These are phyloP conservation scores for Strongylocentrotus purpuratus DNA, from an alignment of 35 echinoderm and acorn worm species.

Conservation along the genomic window DNA sequence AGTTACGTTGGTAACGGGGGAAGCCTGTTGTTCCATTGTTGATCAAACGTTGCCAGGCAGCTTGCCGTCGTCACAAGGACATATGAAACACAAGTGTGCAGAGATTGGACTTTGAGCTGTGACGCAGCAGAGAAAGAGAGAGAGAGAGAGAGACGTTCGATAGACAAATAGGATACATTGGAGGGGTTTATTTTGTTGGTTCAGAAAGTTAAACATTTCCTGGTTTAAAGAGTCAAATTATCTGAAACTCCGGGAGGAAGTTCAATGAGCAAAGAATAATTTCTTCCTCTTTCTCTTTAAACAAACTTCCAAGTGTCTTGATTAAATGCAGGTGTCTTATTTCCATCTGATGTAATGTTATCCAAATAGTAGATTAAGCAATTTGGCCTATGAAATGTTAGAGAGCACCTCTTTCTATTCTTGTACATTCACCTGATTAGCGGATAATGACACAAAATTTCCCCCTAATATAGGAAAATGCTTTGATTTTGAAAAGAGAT, in stretches of 20 bases:
- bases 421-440: neutral
- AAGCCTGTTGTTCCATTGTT: neutral
- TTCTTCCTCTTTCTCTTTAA: too few species aligned
- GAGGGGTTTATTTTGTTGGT: neutral
- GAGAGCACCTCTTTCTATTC: neutral
- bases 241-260: neutral
- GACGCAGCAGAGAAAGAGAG: neutral
- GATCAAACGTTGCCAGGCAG: constrained; percentile 6
- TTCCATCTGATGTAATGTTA: neutral
- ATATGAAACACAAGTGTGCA: neutral
- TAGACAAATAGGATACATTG: neutral
- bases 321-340: neutral
- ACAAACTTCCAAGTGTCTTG: neutral
- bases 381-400: neutral
- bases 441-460: neutral
- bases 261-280: neutral
- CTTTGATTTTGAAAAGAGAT: neutral
- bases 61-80: neutral
- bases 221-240: neutral
- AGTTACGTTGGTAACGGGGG: neutral
- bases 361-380: neutral
- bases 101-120: neutral
- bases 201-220: neutral
- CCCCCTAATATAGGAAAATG: neutral
- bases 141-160: neutral